Evolutionary conservation across 64 coral and sea anemone species (phyloP), one percentile per base, ranked within the genome.

Genomic region (Pocillopora verrucosa): DNA sequence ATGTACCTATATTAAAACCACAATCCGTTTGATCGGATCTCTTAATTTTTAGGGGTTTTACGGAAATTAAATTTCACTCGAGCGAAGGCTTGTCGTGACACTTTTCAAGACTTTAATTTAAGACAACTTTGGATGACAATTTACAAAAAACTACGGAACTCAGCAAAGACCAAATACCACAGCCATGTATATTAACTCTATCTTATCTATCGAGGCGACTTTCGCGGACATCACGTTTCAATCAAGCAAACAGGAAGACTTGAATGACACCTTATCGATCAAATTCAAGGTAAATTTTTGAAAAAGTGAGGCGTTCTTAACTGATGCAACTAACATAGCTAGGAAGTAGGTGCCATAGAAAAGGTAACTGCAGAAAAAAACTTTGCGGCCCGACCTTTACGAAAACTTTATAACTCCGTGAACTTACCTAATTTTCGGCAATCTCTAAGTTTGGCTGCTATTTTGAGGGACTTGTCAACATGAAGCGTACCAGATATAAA

Each of bases 21-120:
- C 75, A 77, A 77, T 77, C 75, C 75, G 75, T 77, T 77, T 77
- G 75, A 77, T 77, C 75, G 75, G 75, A 77, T 77, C 75, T 77
- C 75, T 77, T 77, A 56, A 77, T 77, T 56, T 77, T 77, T 77
- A 36, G 16, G 36, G 51, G 75, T 77, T 77, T 77, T 77, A 77
- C 75, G 75, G 75, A 77, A 77, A 77, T 77, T 51, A 77, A 77
- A 77, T 77, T 77, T 77, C 41, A 77, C 38, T 77, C 75, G 37
- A 77, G 37, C 75, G 75, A 77, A 77, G 75, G 75, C 75, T 36
- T 77, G 75, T 77, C 75, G 75, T 77, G 75, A 77, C 75, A 77
- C 75, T 77, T 77, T 77, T 77, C 38, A 58, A 77, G 41, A 77
- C 75, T 38, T 77, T 45, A 77, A 77, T 58, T 77, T 77, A 36